Evolutionary conservation across 1,140 invertebrate species (phyloP).

Genomic region (Drosophila nikananu): DNA sequence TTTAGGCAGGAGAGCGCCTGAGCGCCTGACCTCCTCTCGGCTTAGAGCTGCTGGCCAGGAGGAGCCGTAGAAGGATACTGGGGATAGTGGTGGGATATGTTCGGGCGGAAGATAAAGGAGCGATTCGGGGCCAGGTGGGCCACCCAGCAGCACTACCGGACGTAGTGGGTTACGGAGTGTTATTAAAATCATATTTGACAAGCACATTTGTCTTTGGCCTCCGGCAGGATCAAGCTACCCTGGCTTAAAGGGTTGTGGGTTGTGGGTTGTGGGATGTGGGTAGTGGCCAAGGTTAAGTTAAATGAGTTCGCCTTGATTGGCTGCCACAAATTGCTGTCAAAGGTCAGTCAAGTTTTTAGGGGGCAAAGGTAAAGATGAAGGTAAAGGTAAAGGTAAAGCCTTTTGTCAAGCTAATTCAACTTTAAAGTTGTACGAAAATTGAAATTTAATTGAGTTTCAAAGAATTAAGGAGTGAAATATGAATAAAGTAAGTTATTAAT

Average conservation of each 20-base stretch:
- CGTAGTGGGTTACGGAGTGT: constrained; percentile 29
- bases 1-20: constrained; percentile 50
- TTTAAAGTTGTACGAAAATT: not conserved
- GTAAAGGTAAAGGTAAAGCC: not conserved
- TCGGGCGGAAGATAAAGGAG: constrained; percentile 21
- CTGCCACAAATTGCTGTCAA: constrained; percentile 12
- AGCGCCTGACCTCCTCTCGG: constrained; percentile 2
- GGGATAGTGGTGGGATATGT: not conserved
- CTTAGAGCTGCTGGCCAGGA: constrained; percentile 32
- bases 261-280: no score
- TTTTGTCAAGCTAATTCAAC: not conserved
- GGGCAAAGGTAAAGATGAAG: not conserved
- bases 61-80: not conserved
- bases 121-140: constrained; percentile 20
- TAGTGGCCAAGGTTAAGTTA: constrained; percentile 16
- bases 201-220: constrained; percentile 35
- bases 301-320: constrained; percentile 13
- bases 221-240: constrained; percentile 18
- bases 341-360: constrained; percentile 3
- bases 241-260: not conserved
- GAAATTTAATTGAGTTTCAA: not conserved
- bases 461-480: not conserved
- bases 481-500: not conserved
- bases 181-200: constrained; percentile 55
- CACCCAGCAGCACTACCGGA: not conserved